Conservation (phyloP, 2,888 invertebrate species). For the Tineola bisselliella region DNA sequence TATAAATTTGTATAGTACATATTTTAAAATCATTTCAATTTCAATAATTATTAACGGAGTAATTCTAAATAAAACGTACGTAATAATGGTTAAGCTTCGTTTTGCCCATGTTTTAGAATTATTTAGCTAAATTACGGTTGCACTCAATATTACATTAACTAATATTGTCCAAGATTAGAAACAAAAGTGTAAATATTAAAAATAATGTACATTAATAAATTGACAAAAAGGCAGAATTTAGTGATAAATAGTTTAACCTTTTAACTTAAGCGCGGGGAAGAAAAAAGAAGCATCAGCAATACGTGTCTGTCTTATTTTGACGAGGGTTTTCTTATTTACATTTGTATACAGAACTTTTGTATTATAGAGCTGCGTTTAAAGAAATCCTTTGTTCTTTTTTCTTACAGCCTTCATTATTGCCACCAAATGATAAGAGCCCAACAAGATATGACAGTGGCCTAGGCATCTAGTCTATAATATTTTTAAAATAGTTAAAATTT, state of each 20-base stretch:
- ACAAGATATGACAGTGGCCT: background rate
- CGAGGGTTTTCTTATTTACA: slow-evolving; percentile 45
- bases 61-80: too few species aligned
- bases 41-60: too few species aligned
- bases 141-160: too few species aligned
- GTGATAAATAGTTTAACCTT: background rate
- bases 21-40: too few species aligned
- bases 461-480: background rate
- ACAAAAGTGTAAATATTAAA: too few species aligned
- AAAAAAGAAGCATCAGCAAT: slow-evolving; percentile 20
- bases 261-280: background rate
- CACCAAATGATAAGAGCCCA: too few species aligned
- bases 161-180: too few species aligned
- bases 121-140: too few species aligned
- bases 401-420: too few species aligned
- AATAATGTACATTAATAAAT: background rate
- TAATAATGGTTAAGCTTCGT: too few species aligned
- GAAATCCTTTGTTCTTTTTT: background rate
- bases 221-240: background rate
- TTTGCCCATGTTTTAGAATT: too few species aligned
- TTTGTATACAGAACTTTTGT: slow-evolving; percentile 16
- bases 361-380: too few species aligned
- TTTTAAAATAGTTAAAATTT: background rate
- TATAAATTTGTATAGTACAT: background rate
- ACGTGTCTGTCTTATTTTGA: slow-evolving; percentile 37